Evolutionary conservation across 2,888 invertebrate genomes (phyloP).

Genomic region (Brenthis hecate): DNA sequence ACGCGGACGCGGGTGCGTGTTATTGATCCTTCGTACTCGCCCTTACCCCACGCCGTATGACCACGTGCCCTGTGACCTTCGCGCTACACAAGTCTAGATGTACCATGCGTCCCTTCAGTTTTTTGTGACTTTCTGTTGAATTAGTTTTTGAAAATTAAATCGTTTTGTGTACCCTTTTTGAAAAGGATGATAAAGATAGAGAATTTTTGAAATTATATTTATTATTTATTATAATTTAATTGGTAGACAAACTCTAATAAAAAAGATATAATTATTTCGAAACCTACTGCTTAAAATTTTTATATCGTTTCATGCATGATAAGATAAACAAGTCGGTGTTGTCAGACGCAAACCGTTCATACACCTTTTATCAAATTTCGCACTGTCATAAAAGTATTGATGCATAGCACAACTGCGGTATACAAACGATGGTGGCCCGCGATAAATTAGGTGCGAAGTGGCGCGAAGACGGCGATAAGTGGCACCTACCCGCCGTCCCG

Average conservation of each 20-base stretch:
- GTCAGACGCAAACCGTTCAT: constrained; percentile 10
- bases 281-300: constrained; percentile 44
- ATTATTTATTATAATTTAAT: background rate
- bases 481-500: constrained; percentile 54
- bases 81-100: constrained; percentile 46
- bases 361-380: constrained; percentile 20
- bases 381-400: constrained; percentile 34
- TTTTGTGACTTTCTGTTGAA: background rate
- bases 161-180: too few species aligned
- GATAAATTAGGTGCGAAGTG: constrained; percentile 79
- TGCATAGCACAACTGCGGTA: constrained; percentile 19
- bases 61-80: constrained; percentile 47
- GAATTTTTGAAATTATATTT: background rate
- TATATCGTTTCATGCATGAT: constrained; percentile 1
- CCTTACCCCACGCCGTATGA: constrained; percentile 42
- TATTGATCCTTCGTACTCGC: constrained; percentile 41
- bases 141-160: background rate
- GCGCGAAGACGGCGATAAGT: constrained; percentile 77
- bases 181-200: too few species aligned
- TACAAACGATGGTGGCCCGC: constrained; percentile 45
- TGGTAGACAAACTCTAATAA: background rate
- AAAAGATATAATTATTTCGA: background rate
- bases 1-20: constrained; percentile 53
- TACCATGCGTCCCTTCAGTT: constrained; percentile 1
- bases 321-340: background rate